Percentiles rank a stretch among this genome's conserved stretches.
phyloP scores from a whole-genome alignment of 2,113 vertebrate species.

The Danionella cerebrum region DNA sequence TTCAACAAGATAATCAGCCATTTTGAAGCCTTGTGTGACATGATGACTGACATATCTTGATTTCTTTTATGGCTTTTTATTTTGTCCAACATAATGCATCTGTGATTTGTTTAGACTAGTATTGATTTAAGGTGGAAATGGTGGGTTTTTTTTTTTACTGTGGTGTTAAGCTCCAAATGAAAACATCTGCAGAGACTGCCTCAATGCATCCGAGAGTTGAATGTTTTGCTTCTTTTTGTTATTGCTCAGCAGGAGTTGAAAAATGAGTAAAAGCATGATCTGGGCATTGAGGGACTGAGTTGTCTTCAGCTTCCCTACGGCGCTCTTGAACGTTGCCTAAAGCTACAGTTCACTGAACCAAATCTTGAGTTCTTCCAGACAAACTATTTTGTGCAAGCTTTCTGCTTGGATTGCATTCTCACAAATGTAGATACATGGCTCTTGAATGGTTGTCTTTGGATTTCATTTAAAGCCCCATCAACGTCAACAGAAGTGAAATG shows the following conservation, averaged over 20 bases:
- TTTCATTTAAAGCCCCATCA: not conserved
- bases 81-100: no score
- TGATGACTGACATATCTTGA: no score
- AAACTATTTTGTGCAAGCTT: constrained; percentile 3
- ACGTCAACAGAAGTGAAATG: not conserved
- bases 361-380: constrained; percentile 2
- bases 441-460: not conserved
- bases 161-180: no score
- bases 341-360: constrained; percentile 18
- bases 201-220: not conserved
- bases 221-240: not conserved
- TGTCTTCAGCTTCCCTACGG: not conserved
- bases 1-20: not conserved
- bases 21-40: not conserved
- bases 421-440: not conserved
- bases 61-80: no score
- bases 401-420: not conserved
- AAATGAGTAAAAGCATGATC: constrained; percentile 7
- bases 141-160: no score
- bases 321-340: not conserved
- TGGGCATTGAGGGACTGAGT: not conserved
- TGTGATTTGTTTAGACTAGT: no score
- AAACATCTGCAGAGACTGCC: not conserved
- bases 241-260: not conserved
- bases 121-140: no score